Percentiles rank a stretch among this genome's conserved stretches.
These are phyloP conservation scores for Drosophila kikkawai DNA, from an alignment of 1,140 invertebrate genomes.

Conservation along the genomic window DNA sequence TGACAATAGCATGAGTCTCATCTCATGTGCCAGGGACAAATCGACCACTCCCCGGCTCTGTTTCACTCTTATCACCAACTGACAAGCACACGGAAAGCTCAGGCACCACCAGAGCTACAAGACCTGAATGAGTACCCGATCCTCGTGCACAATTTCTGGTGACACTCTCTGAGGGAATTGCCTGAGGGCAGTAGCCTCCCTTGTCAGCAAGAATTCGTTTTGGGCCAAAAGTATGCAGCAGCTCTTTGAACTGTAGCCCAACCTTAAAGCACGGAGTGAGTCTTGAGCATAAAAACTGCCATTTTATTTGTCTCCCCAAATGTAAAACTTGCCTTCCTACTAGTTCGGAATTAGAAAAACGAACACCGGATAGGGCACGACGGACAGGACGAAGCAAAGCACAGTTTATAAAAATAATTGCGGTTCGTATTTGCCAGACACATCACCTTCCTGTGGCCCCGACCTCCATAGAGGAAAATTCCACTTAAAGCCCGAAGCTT, in stretches of 20 bases:
- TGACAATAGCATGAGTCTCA: constrained; percentile 54
- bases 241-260: not conserved
- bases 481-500: constrained; percentile 50
- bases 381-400: not conserved
- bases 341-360: constrained; percentile 25
- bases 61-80: constrained; percentile 14
- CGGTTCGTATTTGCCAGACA: constrained; percentile 48
- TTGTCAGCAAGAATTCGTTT: constrained; percentile 5
- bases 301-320: constrained; percentile 24
- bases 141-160: constrained; percentile 6
- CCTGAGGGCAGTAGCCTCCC: not conserved
- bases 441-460: constrained; percentile 40
- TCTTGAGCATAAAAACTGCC: constrained; percentile 9
- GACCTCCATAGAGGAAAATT: constrained; percentile 33
- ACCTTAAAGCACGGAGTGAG: not conserved
- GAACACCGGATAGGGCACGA: not conserved
- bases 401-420: constrained; percentile 64
- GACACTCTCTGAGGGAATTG: not conserved
- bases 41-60: not conserved
- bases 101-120: not conserved
- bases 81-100: not conserved
- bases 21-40: constrained; percentile 23
- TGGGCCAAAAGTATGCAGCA: constrained; percentile 11
- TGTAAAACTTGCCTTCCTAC: constrained; percentile 37
- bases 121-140: constrained; percentile 4